phyloP scores from a whole-genome alignment of 1,140 invertebrate genomes.

The Thaumatotibia leucotreta region DNA sequence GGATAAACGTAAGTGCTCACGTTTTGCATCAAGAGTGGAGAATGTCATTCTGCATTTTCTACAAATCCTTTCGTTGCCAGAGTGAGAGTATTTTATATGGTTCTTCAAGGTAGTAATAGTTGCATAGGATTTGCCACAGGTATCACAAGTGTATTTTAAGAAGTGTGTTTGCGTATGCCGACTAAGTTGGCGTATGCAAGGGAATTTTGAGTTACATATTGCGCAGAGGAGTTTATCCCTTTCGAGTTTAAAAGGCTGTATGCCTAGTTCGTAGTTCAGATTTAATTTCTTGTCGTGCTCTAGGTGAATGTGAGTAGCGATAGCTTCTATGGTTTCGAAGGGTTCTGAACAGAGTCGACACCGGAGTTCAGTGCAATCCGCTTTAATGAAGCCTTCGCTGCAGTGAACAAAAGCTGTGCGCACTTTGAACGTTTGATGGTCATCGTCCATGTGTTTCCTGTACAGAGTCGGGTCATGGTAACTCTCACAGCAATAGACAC shows the following conservation, averaged over 20 bases:
- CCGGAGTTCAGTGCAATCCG: constrained; percentile 32
- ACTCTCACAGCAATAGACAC: constrained; percentile 41
- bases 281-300: constrained; percentile 27
- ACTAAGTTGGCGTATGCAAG: constrained; percentile 29
- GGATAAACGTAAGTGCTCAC: constrained; percentile 26
- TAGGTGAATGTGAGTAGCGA: constrained; percentile 25
- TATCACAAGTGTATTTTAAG: constrained; percentile 37
- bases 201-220: constrained; percentile 26
- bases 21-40: constrained; percentile 23
- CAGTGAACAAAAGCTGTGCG: constrained; percentile 35
- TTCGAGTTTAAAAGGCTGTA: constrained; percentile 33
- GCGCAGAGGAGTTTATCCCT: constrained; percentile 32
- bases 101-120: constrained; percentile 25
- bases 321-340: constrained; percentile 23
- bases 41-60: constrained; percentile 37
- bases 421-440: constrained; percentile 31
- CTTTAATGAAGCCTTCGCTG: constrained; percentile 37
- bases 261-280: constrained; percentile 24
- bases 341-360: constrained; percentile 31
- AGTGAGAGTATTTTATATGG: constrained; percentile 36
- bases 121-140: constrained; percentile 40
- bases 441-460: constrained; percentile 37
- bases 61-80: constrained; percentile 28
- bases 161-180: constrained; percentile 40
- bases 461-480: constrained; percentile 30